Percentiles rank a stretch among this genome's conserved stretches.
These are phyloP conservation scores for Mycalesis mineus DNA, from an alignment of 2,888 invertebrate genomes.

Conservation along the genomic window DNA sequence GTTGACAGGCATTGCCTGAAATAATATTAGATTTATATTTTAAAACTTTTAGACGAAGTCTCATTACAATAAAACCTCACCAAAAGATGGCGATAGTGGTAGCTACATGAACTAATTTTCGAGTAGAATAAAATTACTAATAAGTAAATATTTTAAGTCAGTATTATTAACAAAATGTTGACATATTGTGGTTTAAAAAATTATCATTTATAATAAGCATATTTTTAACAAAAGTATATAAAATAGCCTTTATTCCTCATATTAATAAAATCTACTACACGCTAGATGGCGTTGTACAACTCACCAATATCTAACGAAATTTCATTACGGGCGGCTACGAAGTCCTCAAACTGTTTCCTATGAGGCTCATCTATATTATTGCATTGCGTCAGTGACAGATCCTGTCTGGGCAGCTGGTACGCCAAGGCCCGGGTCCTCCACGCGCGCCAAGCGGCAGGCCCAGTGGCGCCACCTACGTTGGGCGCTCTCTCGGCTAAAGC, in stretches of 20 bases:
- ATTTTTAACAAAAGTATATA: too few species aligned
- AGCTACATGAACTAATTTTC: too few species aligned
- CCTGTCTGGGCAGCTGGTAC: conserved; percentile 95
- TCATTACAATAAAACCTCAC: too few species aligned
- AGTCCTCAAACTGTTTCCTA: conserved; percentile 92
- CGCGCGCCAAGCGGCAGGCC: conserved; percentile 62
- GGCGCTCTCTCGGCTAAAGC: conserved; percentile 86
- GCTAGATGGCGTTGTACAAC: conserved; percentile 34
- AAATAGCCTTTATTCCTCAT: too few species aligned
- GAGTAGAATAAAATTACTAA: too few species aligned
- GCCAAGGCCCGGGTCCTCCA: conserved; percentile 81
- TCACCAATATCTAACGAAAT: conserved; percentile 95
- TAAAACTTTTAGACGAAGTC: too few species aligned
- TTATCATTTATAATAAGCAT: too few species aligned
- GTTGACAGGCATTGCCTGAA: conserved; percentile 80
- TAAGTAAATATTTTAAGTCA: too few species aligned
- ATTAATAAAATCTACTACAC: conserved; percentile 27
- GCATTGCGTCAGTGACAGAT: conserved; percentile 93
- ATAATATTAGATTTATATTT: conserved; percentile 30
- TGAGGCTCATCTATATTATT: conserved; percentile 88
- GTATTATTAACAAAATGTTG: too few species aligned
- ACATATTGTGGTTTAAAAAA: too few species aligned
- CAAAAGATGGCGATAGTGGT: too few species aligned
- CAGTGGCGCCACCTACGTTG: conserved; percentile 61
- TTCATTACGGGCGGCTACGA: conserved; percentile 95